Conservation (phyloP, 2,113 vertebrate species). For the Xiphorhynchus elegans region DNA sequence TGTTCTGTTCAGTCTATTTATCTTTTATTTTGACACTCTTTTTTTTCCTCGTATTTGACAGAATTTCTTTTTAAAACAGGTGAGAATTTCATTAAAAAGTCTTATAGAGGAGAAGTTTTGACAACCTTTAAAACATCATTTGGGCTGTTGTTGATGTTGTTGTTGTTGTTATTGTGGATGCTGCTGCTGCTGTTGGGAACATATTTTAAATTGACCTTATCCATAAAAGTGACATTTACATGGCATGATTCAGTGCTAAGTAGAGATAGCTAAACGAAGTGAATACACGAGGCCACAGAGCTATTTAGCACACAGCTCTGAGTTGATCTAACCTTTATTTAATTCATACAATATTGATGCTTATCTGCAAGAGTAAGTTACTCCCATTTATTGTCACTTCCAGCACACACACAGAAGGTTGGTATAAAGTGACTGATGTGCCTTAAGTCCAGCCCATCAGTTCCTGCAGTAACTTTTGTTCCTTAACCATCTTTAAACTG, state of each 20-base stretch:
- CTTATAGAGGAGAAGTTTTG: background rate
- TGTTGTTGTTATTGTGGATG: background rate
- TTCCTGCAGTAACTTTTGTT: background rate
- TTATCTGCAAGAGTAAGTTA: background rate
- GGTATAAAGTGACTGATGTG: background rate
- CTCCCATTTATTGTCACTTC: background rate
- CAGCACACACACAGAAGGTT: background rate
- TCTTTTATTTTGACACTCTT: background rate
- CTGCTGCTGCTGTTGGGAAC: background rate
- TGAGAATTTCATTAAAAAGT: slow-evolving; percentile 4
- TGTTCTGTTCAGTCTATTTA: background rate
- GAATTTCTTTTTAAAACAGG: background rate
- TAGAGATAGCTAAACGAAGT: background rate
- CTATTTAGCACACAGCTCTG: background rate
- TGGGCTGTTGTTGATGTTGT: background rate
- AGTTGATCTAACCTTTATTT: background rate
- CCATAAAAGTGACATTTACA: slow-evolving; percentile 62
- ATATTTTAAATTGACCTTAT: slow-evolving; percentile 64
- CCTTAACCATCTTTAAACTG: background rate
- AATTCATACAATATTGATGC: background rate
- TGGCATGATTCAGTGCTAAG: slow-evolving; percentile 10
- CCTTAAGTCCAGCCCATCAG: background rate
- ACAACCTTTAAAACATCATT: slow-evolving; percentile 26
- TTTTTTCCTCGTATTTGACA: background rate
- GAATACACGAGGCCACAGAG: background rate